Percentiles rank a stretch among this genome's conserved stretches.
Evolutionary conservation across 1,140 invertebrate genomes (phyloP).

Genomic region (Aphaenogaster rudis): DNA sequence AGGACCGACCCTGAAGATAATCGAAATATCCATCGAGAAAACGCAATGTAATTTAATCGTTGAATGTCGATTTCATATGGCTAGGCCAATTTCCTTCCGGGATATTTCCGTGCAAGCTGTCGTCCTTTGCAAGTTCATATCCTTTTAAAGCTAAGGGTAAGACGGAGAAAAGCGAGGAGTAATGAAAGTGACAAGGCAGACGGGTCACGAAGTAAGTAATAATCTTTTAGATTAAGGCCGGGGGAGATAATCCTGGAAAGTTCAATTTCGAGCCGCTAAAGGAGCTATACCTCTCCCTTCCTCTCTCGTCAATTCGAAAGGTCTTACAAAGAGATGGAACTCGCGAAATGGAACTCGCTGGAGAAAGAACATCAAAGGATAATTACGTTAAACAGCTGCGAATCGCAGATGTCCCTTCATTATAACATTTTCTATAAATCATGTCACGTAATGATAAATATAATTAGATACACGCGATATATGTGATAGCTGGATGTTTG

Average conservation of each 20-base stretch:
- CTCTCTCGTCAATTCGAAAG: slow-evolving; percentile 2
- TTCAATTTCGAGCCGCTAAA: slow-evolving; percentile 64
- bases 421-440: slow-evolving; percentile 4
- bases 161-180: slow-evolving; percentile 17
- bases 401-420: not conserved
- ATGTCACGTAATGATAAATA: not conserved
- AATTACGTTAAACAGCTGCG: slow-evolving; percentile 34
- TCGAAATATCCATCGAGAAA: not conserved
- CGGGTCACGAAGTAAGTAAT: slow-evolving; percentile 53
- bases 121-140: slow-evolving; percentile 28
- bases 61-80: slow-evolving; percentile 15
- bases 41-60: slow-evolving; percentile 13
- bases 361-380: not conserved
- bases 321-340: slow-evolving; percentile 19
- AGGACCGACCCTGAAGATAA: not conserved
- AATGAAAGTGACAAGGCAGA: slow-evolving; percentile 14
- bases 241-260: slow-evolving; percentile 60
- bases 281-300: not conserved
- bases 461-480: not conserved
- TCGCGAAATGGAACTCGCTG: slow-evolving; percentile 30
- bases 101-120: not conserved
- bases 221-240: slow-evolving; percentile 71
- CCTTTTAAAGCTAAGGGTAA: slow-evolving; percentile 6
- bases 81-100: not conserved
- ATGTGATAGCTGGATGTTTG: not conserved